Evolutionary conservation across 2,113 vertebrate species (phyloP), one percentile per base, ranked within the genome.

Genomic region (Pyrgilauda ruficollis): DNA sequence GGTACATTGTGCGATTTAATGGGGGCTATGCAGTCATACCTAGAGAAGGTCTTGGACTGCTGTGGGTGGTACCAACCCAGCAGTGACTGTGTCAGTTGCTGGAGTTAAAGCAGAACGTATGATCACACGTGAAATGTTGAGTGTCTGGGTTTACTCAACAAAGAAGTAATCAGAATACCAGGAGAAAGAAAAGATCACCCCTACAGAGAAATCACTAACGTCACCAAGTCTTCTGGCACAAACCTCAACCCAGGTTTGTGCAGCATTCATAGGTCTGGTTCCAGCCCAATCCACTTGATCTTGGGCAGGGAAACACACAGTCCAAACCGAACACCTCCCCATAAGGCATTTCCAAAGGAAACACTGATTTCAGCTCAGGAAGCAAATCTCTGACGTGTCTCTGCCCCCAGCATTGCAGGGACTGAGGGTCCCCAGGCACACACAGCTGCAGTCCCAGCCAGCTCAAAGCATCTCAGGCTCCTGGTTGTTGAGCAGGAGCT

Each of bases 251-350:
- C 39, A 53, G 15, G 22, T 67, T 79, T 75, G 41, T 67, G 10
- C 43, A 44, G 27, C 39, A 67, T 9, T 15, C 33, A 3, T 28
- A 61, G 26, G 4, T 35, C 39, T 53, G 27, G 11, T 84, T 50
- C 41, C 41, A 74, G 27, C 10, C 27, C 22, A 2, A 3, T 11
- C 30, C 9, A 6, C 30, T 67, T 23, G 39, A 39, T 37, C 13
- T 58, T 3, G 2, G 37, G 13, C 33, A 61, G 18, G 33, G n/a
- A 53, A 39, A n/a, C 0, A 0, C 2, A 2, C 5, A 35, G 5
- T 28, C 28, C 2, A 7, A 55, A 44, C 5, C 27, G 37, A 47
- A 6, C 3, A 15, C 24, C 7, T 76, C 10, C 14, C 13, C 44
- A 43, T 1, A 2, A 8, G 33, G 8, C 13, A 28, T 43, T 83